Base-by-base conservation (phyloP, 1,140 invertebrate genomes). In the Diplogasteroides magnus region DNA sequence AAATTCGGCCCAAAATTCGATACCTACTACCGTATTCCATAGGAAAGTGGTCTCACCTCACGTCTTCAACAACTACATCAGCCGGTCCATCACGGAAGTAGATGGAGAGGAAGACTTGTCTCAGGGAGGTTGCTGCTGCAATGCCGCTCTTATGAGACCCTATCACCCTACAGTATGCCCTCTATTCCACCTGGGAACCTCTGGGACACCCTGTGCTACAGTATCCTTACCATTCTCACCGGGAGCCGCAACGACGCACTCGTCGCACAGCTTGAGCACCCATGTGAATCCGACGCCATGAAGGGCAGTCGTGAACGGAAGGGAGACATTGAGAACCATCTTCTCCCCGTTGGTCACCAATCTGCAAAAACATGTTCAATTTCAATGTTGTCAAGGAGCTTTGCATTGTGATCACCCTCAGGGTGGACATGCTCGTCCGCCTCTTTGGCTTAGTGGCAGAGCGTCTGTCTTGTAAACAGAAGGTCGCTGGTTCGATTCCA, bases 41-140 rank as follows among this genome's bases (percentile, higher is more conserved):
- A n/a, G n/a, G n/a, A n/a, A n/a, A n/a, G n/a, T 11, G 19, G 6
- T 48, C 37, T 48, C 37, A 48, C 32, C 59, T 61, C 28, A 74
- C 68, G 25, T 71, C 69, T 26, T 74, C 70, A 2, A 74, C 65
- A 23, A 31, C 31, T 19, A 74, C 62, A 31, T 74, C 73, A 14
- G 59, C 62, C 29, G 73, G 73, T 14, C 73, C 73, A 26, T 74
- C 73, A 60, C 73, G 73, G 69, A 56, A 74, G 73, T 74, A 74
- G n/a, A 74, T 69, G 31, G 64, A 58, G 64, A 74, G 64, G 31
- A 65, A 61, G 59, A 74, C 69, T n/a, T 72, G 64, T 13, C 65
- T 56, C 57, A 58, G 55, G 11, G 70, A 71, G 56, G 56, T 32
- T 25, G 65, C 60, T 6, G 63, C 63, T 58, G 59, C 31, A 23